Evolutionary conservation across 2,113 vertebrate species (phyloP), one percentile per base, ranked within the genome.

Genomic region (Eurypyga helias): DNA sequence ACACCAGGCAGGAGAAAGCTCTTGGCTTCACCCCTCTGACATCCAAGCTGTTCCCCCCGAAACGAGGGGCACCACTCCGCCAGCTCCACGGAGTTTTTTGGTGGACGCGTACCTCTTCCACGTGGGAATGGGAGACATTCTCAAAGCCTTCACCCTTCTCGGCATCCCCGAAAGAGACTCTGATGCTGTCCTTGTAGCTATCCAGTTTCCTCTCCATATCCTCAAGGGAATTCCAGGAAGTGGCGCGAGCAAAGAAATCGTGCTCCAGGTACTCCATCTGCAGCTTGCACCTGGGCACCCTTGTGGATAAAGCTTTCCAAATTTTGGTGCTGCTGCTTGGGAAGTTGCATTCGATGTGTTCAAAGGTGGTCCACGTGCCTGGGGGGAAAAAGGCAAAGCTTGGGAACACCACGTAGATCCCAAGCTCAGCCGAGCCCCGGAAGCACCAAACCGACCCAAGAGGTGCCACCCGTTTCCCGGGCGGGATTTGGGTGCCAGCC

Each of bases 291-390:
- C 26, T 29, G 18, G 7, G 8, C 16, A 0, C 17, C 33, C 2
- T 34, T 17, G 6, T 28, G 33, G 2, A 2, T 3, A 16, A 28
- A 9, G 0, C 1, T 11, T 9, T 38, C 69, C 10, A 6, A 21
- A 1, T 1, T 12, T 5, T 2, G 14, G 3, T 9, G 34, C 34
- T 6, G 14, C 25, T 36, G 20, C 5, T 4, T 15, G 8, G 13
- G 10, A 84, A 64, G 10, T 2, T 4, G 48, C 82, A 84, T 12
- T 45, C 4, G 6, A 73, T 20, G 10, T 10, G 26, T 33, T 84
- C 48, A 36, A 73, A 84, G 8, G 46, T 7, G 21, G 82, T 73
- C 82, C 82, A 73, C 1, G 8, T 73, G 46, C 41, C 69, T 84
- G 58, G n/a, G 58, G n/a, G 33, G 26, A 15, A 20, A 58, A 45